These are phyloP conservation scores for Centropus bengalensis DNA, from an alignment of 2,113 vertebrate genomes.

Conservation along the genomic window DNA sequence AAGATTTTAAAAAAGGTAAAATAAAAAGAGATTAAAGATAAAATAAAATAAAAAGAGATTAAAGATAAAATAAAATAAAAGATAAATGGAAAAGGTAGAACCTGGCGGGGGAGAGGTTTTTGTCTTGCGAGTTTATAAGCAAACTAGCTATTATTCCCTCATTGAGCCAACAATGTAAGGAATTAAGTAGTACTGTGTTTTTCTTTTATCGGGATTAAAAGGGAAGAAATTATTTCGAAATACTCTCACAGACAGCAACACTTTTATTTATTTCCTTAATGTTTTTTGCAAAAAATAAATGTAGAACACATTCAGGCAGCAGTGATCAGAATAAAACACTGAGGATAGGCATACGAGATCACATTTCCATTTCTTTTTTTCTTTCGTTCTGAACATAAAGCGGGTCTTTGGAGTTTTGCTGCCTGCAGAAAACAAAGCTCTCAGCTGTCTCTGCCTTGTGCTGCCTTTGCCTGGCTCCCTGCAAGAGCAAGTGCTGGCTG, in stretches of 20 bases:
- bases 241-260: rapidly evolving
- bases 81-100: background rate
- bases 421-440: background rate
- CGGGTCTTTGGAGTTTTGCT: background rate
- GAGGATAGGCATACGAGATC: background rate
- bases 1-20: too few relatives aligned
- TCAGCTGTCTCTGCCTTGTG: background rate
- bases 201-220: background rate
- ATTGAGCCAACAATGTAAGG: background rate
- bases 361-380: background rate
- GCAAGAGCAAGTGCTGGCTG: background rate
- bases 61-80: too few relatives aligned
- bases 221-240: background rate
- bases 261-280: too few relatives aligned
- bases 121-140: background rate
- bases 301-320: background rate
- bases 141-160: background rate
- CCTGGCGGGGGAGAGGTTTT: background rate
- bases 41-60: too few relatives aligned
- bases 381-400: background rate
- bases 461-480: background rate
- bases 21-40: too few relatives aligned
- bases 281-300: background rate
- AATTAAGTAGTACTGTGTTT: background rate
- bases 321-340: background rate